These are phyloP conservation scores for Epizoanthus ramosus DNA, from an alignment of 92 coral and sea anemone genomes.

Conservation along the genomic window DNA sequence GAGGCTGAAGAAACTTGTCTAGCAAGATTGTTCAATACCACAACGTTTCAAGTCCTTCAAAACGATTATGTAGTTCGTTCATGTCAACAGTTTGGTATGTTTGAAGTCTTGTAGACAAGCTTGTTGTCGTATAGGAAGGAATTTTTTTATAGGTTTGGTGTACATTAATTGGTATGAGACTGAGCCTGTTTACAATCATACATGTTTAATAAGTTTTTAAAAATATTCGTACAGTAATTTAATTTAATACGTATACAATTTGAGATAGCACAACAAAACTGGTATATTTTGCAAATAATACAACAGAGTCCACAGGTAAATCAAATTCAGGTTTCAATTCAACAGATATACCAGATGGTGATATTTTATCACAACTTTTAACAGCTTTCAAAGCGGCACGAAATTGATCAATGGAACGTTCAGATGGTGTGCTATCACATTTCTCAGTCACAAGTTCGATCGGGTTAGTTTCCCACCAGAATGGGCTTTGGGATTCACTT, in stretches of 20 bases:
- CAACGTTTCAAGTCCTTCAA: not conserved
- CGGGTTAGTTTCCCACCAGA: not conserved
- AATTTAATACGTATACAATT: constrained; percentile 9
- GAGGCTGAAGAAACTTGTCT: not conserved
- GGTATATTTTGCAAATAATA: not conserved
- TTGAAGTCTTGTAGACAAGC: constrained; percentile 14
- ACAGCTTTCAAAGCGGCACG: not conserved
- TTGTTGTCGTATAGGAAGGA: not conserved
- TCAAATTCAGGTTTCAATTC: not conserved
- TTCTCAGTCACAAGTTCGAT: not conserved
- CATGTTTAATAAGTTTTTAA: not conserved
- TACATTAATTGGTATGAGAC: constrained; percentile 4
- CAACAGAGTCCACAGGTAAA: not conserved
- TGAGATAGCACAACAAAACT: not conserved
- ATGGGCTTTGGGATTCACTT: not conserved
- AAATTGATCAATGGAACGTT: not conserved
- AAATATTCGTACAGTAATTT: not conserved
- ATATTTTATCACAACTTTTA: not conserved
- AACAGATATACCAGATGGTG: not conserved
- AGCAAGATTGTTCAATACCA: constrained; percentile 11
- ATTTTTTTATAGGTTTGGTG: not conserved
- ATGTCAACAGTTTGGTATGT: constrained; percentile 9
- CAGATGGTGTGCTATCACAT: not conserved
- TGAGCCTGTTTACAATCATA: constrained; percentile 8
- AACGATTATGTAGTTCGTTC: constrained; percentile 8